A percentile compares a stretch with the other conserved stretches of the same genome.
Evolutionary conservation across 1,140 invertebrate species (phyloP).

Genomic region (Leptestheria dahalacensis): DNA sequence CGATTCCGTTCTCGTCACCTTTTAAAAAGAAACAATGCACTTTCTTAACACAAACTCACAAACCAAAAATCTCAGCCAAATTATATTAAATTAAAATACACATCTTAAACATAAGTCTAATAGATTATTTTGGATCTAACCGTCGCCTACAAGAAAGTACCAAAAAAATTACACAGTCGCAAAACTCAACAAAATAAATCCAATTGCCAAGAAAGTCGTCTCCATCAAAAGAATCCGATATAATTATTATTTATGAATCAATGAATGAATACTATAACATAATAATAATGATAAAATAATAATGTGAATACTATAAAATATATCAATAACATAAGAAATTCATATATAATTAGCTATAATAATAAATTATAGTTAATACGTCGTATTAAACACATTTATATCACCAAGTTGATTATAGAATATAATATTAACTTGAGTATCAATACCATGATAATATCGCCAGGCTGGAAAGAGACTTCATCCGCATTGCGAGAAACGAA

Average conservation of each 20-base stretch:
- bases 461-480: conserved; percentile 85
- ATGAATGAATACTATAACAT: too few species aligned
- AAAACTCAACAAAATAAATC: too few species aligned
- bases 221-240: too few species aligned
- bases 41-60: not conserved
- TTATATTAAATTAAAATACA: conserved; percentile 2
- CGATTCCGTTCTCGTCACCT: conserved; percentile 66
- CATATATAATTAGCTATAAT: not conserved
- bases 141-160: too few species aligned
- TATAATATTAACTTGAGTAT: conserved; percentile 2
- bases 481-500: conserved; percentile 84
- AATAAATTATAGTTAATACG: not conserved
- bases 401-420: not conserved
- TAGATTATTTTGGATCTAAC: too few species aligned
- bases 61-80: not conserved
- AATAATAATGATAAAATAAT: too few species aligned
- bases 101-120: too few species aligned
- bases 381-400: not conserved
- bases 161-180: too few species aligned
- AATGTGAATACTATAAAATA: not conserved
- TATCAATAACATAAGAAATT: not conserved
- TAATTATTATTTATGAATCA: too few species aligned
- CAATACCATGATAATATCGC: conserved; percentile 72
- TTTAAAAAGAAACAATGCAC: conserved; percentile 20
- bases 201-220: too few species aligned